Evolutionary conservation across 2,888 invertebrate species (phyloP).

Genomic region (Orgyia antiqua): DNA sequence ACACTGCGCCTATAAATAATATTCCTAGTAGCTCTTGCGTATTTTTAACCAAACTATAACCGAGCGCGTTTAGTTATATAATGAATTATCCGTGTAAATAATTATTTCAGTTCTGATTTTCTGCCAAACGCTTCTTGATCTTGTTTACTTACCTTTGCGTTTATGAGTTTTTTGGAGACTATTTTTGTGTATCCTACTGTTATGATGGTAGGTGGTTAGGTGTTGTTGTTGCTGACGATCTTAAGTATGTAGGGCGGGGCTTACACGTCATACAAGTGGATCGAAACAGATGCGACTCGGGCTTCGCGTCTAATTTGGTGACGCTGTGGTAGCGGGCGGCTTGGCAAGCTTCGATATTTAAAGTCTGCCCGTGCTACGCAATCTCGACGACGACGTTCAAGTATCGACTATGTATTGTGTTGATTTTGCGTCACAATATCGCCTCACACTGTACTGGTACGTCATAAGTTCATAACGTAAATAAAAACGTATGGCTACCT

Average conservation of each 20-base stretch:
- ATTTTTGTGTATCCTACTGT: constrained; percentile 41
- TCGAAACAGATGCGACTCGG: too few species aligned
- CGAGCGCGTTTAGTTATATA: constrained; percentile 12
- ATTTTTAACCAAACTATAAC: constrained; percentile 10
- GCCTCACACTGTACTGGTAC: constrained; percentile 25
- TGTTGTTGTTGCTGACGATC: too few species aligned
- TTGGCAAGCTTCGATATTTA: constrained; percentile 22
- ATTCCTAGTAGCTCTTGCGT: constrained; percentile 4
- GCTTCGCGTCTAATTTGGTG: constrained; percentile 62
- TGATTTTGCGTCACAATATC: constrained; percentile 31
- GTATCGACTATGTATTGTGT: constrained; percentile 19
- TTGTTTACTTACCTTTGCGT: constrained; percentile 27
- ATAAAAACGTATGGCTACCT: too few species aligned
- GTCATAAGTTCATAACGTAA: too few species aligned
- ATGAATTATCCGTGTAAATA: constrained; percentile 11
- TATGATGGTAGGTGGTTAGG: too few species aligned
- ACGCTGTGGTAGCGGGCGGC: constrained; percentile 39
- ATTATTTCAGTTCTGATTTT: constrained; percentile 22
- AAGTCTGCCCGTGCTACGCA: constrained; percentile 26
- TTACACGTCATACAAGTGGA: too few species aligned
- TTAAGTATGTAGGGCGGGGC: too few species aligned
- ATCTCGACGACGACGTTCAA: constrained; percentile 36
- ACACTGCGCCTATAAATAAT: constrained; percentile 10
- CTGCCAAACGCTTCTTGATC: constrained; percentile 21
- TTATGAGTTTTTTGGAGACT: constrained; percentile 32